Conservation (phyloP, 2,113 vertebrate species). For the Megaptera novaeangliae region DNA sequence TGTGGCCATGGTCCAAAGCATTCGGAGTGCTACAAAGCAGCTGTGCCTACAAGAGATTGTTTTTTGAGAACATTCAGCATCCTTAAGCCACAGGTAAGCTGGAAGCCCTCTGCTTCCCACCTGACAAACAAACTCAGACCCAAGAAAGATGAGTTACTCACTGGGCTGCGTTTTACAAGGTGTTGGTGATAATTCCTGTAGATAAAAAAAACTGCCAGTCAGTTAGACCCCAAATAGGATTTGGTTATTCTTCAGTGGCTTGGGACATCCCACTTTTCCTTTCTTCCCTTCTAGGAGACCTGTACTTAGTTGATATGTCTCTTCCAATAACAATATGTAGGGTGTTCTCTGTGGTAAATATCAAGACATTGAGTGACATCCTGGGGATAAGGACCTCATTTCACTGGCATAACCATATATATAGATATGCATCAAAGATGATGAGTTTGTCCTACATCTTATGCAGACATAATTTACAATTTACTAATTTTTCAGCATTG, state of each 20-base stretch:
- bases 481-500: slow-evolving; percentile 2
- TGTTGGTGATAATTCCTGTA: slow-evolving; percentile 47
- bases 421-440: background rate
- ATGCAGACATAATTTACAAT: background rate
- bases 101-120: background rate
- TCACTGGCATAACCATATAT: background rate
- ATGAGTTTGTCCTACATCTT: background rate
- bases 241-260: background rate
- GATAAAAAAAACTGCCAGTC: background rate
- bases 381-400: background rate
- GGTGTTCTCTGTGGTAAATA: background rate
- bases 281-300: background rate
- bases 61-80: background rate
- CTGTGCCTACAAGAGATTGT: slow-evolving; percentile 41
- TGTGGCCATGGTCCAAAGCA: slow-evolving; percentile 6
- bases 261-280: background rate
- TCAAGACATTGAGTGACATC: background rate
- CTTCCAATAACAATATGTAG: background rate
- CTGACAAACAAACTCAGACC: slow-evolving; percentile 12
- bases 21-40: slow-evolving; percentile 79
- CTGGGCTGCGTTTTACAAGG: slow-evolving; percentile 39
- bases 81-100: background rate
- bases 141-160: slow-evolving; percentile 54
- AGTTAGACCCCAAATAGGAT: background rate
- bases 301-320: background rate